These are phyloP conservation scores for Melanogrammus aeglefinus DNA, from an alignment of 2,797 vertebrate species.

Conservation along the genomic window DNA sequence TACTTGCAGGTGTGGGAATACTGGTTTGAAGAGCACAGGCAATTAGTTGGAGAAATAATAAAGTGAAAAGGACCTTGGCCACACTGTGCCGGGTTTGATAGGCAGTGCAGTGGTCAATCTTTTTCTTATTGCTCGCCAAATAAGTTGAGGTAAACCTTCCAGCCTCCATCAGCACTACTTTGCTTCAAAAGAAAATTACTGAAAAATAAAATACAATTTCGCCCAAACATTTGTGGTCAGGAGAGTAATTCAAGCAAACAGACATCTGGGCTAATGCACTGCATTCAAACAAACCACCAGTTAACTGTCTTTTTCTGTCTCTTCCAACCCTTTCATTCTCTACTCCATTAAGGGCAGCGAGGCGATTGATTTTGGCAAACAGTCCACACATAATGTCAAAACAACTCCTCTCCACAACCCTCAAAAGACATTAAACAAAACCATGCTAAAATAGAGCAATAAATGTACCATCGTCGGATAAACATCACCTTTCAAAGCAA, in stretches of 20 bases:
- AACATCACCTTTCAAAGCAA: constrained; percentile 4
- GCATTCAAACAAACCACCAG: background rate
- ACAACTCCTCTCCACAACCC: constrained; percentile 25
- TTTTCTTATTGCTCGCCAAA: constrained; percentile 5
- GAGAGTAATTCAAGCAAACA: background rate
- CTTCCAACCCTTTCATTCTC: constrained; percentile 3
- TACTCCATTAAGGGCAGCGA: background rate
- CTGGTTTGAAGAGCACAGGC: constrained; percentile 25
- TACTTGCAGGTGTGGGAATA: constrained; percentile 17
- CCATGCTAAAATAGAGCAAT: background rate
- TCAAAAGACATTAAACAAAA: background rate
- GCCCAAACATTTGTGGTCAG: background rate
- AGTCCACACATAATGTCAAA: constrained; percentile 18
- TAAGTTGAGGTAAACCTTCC: constrained; percentile 1
- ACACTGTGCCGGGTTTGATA: background rate
- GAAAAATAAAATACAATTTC: background rate
- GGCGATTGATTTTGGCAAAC: constrained; percentile 35
- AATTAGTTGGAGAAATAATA: constrained; percentile 49
- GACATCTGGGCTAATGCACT: background rate
- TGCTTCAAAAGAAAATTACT: background rate
- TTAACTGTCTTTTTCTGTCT: constrained; percentile 16
- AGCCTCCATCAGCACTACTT: constrained; percentile 12
- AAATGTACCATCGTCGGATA: background rate
- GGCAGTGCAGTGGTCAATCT: constrained; percentile 21
- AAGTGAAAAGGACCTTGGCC: constrained; percentile 27